Evolutionary conservation across 2,888 invertebrate species (phyloP), one percentile per base, ranked within the genome.

Genomic region (Mellilla xanthometata): DNA sequence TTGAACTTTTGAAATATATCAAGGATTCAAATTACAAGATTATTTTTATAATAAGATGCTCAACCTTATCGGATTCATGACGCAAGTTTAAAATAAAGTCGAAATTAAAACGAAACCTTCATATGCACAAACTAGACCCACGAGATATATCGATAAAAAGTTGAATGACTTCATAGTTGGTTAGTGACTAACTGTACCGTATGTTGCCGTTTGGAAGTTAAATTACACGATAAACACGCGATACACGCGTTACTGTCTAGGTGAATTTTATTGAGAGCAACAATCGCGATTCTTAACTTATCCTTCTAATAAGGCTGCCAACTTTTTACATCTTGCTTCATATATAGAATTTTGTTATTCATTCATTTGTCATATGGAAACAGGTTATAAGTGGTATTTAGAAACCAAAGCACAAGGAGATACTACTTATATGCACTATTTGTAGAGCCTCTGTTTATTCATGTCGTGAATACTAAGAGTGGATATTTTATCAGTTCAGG

Each of bases 161-260:
- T 75, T 76, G 72, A 74, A 75, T 70, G 67, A 69, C 71, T 76
- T 72, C 55, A 65, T 64, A 65, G 64, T 61, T 58, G 65, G 67
- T 72, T 72, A 60, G 60, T 58, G 58, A 52, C 48, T 64, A 60
- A 66, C 63, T 64, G 61, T 65, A 58, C 47, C 49, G 55, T 42
- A 59, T 54, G 13, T 40, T 40, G 54, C 56, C 56, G 60, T 63
- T 65, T 57, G 39, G 54, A 56, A 65, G 65, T 60, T 60, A 39
- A 51, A 49, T 36, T 54, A 48, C 62, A 53, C 52, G 53, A 50
- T 55, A 54, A 56, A 56, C 68, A 69, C 63, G 68, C 68, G 45
- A 68, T 60, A 32, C 43, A 30, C 50, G 53, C 62, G 58, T 70
- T 64, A 49, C 48, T 10, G 27, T 61, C 56, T 69, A 56, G 51